A percentile compares a stretch with the other conserved stretches of the same genome.
phyloP scores from a whole-genome alignment of 2,797 vertebrate species.

The Myioborus melanocephalus region DNA sequence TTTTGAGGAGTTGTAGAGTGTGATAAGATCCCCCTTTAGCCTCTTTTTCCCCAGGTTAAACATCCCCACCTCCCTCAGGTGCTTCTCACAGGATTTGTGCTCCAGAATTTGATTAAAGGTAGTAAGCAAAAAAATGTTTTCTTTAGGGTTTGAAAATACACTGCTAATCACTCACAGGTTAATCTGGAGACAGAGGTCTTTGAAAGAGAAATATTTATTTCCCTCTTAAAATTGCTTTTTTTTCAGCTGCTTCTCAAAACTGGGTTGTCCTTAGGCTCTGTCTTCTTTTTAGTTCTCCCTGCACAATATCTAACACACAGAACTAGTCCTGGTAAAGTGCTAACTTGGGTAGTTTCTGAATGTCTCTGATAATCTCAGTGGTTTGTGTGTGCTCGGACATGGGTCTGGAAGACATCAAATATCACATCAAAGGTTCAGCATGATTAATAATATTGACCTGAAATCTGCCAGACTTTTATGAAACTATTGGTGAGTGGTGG shows the following conservation, averaged over 20 bases:
- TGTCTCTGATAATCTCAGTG: not conserved
- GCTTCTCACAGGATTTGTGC: not conserved
- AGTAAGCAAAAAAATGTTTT: not conserved
- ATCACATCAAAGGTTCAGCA: not conserved
- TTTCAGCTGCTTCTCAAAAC: not conserved
- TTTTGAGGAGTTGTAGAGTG: not conserved
- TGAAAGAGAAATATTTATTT: not conserved
- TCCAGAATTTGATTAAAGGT: not conserved
- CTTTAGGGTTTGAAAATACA: not conserved
- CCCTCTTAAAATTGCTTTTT: not conserved
- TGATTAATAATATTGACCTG: not conserved
- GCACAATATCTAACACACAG: not conserved
- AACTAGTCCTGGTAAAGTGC: not conserved
- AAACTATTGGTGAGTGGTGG: not conserved
- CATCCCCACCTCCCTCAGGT: not conserved
- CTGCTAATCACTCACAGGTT: rapidly evolving
- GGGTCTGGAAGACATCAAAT: not conserved
- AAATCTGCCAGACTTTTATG: not conserved
- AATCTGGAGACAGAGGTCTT: not conserved
- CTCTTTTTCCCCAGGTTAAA: not conserved
- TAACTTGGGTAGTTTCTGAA: not conserved
- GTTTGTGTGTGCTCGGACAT: not conserved
- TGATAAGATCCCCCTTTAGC: not conserved
- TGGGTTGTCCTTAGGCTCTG: not conserved
- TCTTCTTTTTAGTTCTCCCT: not conserved